These are phyloP conservation scores for Eumacrocentrus americanus DNA, from an alignment of 2,888 invertebrate genomes.

Conservation along the genomic window DNA sequence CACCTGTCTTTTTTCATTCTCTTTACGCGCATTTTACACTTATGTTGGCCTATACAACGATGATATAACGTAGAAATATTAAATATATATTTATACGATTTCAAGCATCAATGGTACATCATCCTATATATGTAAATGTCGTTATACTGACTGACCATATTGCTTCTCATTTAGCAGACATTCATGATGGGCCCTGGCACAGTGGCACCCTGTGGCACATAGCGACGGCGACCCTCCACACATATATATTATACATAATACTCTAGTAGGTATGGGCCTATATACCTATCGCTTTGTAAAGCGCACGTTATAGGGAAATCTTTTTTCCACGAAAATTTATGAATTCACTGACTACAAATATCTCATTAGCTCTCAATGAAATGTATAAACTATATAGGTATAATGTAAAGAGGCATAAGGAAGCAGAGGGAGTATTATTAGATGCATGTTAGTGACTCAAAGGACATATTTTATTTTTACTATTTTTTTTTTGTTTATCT, in stretches of 20 bases:
- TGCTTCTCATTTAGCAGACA: conserved; percentile 29
- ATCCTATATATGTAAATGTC: not conserved
- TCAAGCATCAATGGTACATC: conserved; percentile 5
- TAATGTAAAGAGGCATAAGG: no score
- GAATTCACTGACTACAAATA: not conserved
- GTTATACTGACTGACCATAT: no score
- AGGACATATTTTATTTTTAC: conserved; percentile 33
- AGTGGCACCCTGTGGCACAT: conserved; percentile 23
- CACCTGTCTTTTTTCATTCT: not conserved
- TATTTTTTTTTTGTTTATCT: conserved; percentile 25
- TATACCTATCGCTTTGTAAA: not conserved
- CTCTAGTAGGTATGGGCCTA: no score
- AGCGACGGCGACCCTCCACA: conserved; percentile 24
- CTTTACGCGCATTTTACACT: not conserved
- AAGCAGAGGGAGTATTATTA: no score
- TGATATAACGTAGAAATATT: no score
- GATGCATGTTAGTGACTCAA: conserved; percentile 49
- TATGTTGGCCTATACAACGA: no score
- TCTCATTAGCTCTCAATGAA: not conserved
- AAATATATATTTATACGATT: not conserved
- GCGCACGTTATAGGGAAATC: not conserved
- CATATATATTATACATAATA: not conserved
- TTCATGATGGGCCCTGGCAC: conserved; percentile 18
- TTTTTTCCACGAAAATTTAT: not conserved
- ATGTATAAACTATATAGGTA: not conserved